phyloP scores from a whole-genome alignment of 2,888 invertebrate genomes.

The Metalampra italica region DNA sequence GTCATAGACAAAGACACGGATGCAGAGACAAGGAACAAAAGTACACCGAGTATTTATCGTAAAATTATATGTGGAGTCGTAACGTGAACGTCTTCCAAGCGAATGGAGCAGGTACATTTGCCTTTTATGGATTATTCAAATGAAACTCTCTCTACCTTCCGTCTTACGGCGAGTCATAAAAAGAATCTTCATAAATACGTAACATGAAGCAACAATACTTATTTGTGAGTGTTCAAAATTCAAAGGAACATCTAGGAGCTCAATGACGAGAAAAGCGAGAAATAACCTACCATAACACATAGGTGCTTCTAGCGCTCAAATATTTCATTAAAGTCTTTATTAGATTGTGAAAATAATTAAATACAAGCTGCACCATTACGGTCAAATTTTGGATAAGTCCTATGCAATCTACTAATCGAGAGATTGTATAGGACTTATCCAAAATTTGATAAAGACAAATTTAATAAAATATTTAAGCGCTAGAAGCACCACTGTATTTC shows the following conservation, averaged over 20 bases:
- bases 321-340: too few species aligned
- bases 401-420: too few species aligned
- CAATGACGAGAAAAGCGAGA: background rate
- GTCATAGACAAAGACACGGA: too few species aligned
- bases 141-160: constrained; percentile 35
- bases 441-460: too few species aligned
- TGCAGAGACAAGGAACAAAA: constrained; percentile 1
- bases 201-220: constrained; percentile 13
- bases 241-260: background rate
- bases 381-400: too few species aligned
- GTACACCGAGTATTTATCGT: constrained; percentile 9
- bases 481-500: too few species aligned
- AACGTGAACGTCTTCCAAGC: constrained; percentile 15
- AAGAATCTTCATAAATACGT: constrained; percentile 41
- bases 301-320: too few species aligned
- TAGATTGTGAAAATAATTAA: too few species aligned
- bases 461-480: too few species aligned
- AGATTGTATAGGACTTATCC: too few species aligned
- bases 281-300: background rate
- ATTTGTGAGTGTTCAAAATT: constrained; percentile 2
- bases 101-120: constrained; percentile 21
- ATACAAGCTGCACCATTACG: too few species aligned
- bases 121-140: constrained; percentile 53
- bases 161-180: constrained; percentile 41
- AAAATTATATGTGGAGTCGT: constrained; percentile 15